Base-by-base conservation (phyloP, 2,797 vertebrate species). In the Limosa lapponica region DNA sequence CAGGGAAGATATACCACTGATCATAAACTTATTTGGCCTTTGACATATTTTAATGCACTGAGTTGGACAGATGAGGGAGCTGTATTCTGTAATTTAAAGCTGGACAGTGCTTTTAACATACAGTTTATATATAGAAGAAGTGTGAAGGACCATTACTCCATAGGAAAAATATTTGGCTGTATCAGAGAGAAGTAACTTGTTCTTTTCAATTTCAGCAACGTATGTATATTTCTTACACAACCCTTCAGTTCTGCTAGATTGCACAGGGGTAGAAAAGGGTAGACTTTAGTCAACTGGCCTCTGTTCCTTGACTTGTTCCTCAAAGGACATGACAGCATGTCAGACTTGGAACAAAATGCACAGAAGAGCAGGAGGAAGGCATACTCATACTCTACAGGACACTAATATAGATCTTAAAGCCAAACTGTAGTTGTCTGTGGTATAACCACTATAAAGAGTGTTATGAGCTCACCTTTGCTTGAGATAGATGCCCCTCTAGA, bases 1-100 rank as follows among this genome's bases (percentile, higher is more conserved):
- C 58, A 73, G 4, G 11, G 17, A 94, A 72, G 11, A 48, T 58
- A 32, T 7, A 14, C 19, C 36, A 74, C 58, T 30, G 27, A 58
- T 30, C 27, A 36, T 69, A 71, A 90, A 43, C 4, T 65, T 69
- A n/a, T 17, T 84, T 94, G 83, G 34, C 77, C 87, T 96, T 93
- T 89, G 83, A 89, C 64, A 44, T 95, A 70, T 80, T 89, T 93
- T 80, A 82, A 83, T 87, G 64, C 57, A 80, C 66, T 7, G 39
- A 87, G 25, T 72, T 90, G 87, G 36, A 96, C 93, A 96, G 95
- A 95, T 93, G 96, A 90, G 94, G 96, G 93, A 96, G 95, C 94
- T 90, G 25, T 90, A 79, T 94, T 93, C 93, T 43, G 22, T 87
- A 93, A 91, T 72, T 93, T 93, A 83, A 83, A 91, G 44, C 23